These are phyloP conservation scores for Smittia aterrima DNA, from an alignment of 2,888 invertebrate species.

Conservation along the genomic window DNA sequence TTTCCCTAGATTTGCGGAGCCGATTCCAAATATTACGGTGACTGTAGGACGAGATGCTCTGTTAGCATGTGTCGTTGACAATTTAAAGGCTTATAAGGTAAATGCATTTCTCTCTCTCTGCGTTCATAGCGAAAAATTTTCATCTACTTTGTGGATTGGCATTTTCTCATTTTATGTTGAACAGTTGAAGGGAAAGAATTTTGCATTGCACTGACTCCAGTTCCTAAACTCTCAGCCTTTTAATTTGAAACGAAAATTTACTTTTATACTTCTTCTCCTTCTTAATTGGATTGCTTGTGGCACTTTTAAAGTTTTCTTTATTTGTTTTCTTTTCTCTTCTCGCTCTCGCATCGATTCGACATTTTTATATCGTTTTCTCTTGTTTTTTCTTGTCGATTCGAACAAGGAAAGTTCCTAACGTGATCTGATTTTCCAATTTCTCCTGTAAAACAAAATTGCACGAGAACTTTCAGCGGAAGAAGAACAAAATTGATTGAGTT, in stretches of 20 bases:
- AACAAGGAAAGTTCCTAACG: constrained; percentile 32
- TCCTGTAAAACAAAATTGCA: constrained; percentile 4
- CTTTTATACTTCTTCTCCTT: constrained; percentile 20
- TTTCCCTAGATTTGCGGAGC: constrained; percentile 81
- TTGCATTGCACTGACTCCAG: not conserved
- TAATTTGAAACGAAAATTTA: constrained; percentile 20
- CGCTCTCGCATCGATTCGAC: constrained; percentile 20
- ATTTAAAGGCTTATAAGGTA: constrained; percentile 83
- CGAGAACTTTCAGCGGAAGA: not conserved
- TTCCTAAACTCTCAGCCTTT: constrained; percentile 19
- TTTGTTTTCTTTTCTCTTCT: constrained; percentile 32
- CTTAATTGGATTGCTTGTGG: constrained; percentile 38
- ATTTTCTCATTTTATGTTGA: not conserved
- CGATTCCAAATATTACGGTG: constrained; percentile 86
- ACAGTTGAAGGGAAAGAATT: no score
- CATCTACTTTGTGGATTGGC: constrained; percentile 40
- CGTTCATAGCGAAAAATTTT: constrained; percentile 42
- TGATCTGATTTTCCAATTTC: constrained; percentile 38
- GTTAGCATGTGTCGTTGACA: constrained; percentile 85
- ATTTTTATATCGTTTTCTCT: constrained; percentile 33
- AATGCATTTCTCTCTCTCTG: not conserved
- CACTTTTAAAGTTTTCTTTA: constrained; percentile 41
- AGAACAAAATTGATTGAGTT: constrained; percentile 25
- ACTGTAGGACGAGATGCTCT: constrained; percentile 83
- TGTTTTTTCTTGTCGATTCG: not conserved